phyloP scores from a whole-genome alignment of 2,888 invertebrate genomes.

The Ypsolopha scabrella region DNA sequence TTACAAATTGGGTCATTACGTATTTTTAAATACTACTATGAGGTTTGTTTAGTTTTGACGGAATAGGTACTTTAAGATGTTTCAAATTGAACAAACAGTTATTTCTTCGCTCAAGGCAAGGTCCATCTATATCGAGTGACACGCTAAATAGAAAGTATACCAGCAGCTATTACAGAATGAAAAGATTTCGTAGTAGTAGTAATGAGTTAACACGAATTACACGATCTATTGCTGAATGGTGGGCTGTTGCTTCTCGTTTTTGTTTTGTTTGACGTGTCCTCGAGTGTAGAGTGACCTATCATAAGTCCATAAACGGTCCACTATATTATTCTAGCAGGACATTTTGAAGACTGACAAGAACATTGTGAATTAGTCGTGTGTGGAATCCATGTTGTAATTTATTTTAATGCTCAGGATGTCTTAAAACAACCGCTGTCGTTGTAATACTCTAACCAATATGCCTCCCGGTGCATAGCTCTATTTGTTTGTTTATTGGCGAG shows the following conservation, averaged over 20 bases:
- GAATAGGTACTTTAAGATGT: background rate
- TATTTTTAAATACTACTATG: too few species aligned
- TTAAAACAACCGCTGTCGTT: slow-evolving; percentile 19
- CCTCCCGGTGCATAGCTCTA: background rate
- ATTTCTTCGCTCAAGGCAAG: background rate
- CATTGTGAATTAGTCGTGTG: slow-evolving; percentile 29
- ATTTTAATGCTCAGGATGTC: slow-evolving; percentile 33
- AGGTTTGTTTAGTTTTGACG: too few species aligned
- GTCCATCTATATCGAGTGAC: background rate
- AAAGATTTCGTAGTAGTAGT: too few species aligned
- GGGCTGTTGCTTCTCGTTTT: too few species aligned
- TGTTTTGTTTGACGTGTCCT: too few species aligned
- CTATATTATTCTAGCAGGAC: slow-evolving; percentile 27
- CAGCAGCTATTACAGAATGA: too few species aligned
- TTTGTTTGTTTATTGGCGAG: background rate
- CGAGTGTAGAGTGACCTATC: too few species aligned
- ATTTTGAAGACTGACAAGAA: slow-evolving; percentile 47
- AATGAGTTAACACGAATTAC: too few species aligned
- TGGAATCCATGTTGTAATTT: slow-evolving; percentile 20
- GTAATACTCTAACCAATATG: background rate
- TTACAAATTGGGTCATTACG: too few species aligned
- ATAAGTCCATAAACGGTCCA: background rate
- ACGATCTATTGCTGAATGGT: too few species aligned
- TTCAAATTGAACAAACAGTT: background rate
- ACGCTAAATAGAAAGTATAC: too few species aligned